Evolutionary conservation across 37 sponge, comb jelly and placozoan species (phyloP).

Genomic region (Ephydatia muelleri): DNA sequence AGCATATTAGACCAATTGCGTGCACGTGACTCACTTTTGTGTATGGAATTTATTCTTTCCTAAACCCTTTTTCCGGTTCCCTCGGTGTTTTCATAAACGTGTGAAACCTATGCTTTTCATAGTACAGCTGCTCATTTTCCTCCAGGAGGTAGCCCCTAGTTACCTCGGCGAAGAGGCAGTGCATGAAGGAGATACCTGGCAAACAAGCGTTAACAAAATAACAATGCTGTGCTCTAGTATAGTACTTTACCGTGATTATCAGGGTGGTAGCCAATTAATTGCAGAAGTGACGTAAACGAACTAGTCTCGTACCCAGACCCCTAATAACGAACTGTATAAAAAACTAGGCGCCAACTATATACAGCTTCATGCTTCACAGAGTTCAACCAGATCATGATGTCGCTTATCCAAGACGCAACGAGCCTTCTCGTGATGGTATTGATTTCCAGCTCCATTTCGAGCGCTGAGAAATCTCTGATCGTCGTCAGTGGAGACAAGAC

Average conservation of each 20-base stretch:
- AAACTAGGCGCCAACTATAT: neutral
- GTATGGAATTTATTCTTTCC: conserved; percentile 73
- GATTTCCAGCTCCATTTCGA: too few relatives aligned
- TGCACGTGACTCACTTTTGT: conserved; percentile 61
- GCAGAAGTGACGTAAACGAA: too few relatives aligned
- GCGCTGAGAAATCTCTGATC: neutral
- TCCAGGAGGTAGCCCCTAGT: conserved; percentile 71
- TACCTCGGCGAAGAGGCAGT: conserved; percentile 67
- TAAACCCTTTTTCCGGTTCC: conserved; percentile 85
- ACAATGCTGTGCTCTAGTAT: too few relatives aligned
- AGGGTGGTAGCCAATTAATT: too few relatives aligned
- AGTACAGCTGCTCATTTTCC: conserved; percentile 47
- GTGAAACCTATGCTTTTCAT: conserved; percentile 71
- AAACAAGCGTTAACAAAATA: neutral
- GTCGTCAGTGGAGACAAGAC: neutral
- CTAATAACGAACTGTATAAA: too few relatives aligned
- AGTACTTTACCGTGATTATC: too few relatives aligned
- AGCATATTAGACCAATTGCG: neutral
- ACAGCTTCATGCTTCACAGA: too few relatives aligned
- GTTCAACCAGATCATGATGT: too few relatives aligned
- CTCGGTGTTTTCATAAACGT: conserved; percentile 87
- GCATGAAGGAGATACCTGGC: neutral
- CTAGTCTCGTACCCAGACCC: too few relatives aligned
- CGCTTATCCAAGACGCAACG: too few relatives aligned
- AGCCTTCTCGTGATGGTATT: too few relatives aligned